These are phyloP conservation scores for Aegotheles bennettii DNA, from an alignment of 2,113 vertebrate species.

Conservation along the genomic window DNA sequence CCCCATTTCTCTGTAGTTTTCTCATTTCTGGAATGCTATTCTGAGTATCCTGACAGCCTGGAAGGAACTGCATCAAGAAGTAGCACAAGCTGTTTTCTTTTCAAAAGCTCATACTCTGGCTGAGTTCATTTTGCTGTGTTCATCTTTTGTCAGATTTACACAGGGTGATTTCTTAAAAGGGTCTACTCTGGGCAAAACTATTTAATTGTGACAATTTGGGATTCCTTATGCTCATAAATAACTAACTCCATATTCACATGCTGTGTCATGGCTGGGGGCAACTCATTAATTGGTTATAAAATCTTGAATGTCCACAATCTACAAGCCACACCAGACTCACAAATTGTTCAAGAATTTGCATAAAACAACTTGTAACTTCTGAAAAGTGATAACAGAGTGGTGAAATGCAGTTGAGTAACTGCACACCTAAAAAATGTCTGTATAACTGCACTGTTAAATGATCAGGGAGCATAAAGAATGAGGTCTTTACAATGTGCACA, in stretches of 20 bases:
- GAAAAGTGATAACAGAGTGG: neutral
- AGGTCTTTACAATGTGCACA: neutral
- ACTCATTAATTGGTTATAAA: neutral
- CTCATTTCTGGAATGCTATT: neutral
- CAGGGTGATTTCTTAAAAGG: neutral
- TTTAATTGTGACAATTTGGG: neutral
- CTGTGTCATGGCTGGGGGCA: fast-evolving
- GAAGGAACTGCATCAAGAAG: neutral
- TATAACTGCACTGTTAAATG: neutral
- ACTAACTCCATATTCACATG: neutral
- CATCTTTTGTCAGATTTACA: neutral
- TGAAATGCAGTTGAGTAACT: neutral
- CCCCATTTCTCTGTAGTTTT: neutral
- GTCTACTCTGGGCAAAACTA: neutral
- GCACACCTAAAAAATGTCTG: neutral
- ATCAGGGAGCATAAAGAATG: neutral
- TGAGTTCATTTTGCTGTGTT: neutral
- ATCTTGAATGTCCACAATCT: neutral
- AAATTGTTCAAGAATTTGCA: neutral
- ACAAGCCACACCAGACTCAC: neutral
- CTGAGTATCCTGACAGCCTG: neutral
- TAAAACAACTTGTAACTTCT: neutral
- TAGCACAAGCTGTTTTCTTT: neutral
- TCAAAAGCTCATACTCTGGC: neutral
- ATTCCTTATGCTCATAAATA: neutral